Base-by-base conservation (phyloP, 2,113 vertebrate species). In the Lepisosteus osseus region DNA sequence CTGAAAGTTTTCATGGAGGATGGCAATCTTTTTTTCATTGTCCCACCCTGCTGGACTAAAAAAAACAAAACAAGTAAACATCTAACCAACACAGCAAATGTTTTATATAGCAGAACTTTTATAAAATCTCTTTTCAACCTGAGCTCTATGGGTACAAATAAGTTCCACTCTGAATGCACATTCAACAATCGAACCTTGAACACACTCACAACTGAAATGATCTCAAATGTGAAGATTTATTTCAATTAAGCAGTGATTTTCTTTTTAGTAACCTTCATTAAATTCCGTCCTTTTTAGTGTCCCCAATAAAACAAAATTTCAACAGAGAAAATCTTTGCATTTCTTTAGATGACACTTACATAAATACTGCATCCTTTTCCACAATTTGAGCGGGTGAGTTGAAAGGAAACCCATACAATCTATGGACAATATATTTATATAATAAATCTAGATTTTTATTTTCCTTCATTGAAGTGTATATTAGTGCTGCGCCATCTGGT, bases 391-490 rank as follows among this genome's bases (percentile, higher is more conserved):
- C 97, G 71, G 94, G 88, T 80, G 93, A 90, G 66, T 94, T 94
- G 86, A 98, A 98, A 7, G 94, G 95, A 86, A 99, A 99, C 82
- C 95, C 96, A 2, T 99, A 99, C 70, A 99, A 91, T 85, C 95
- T 95, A 88, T 99, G 97, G 78, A 99, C 94, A 74, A 99, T 93
- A 78, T 98, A 99, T 91, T 98, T 99, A 92, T 99, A 99, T 74
- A 98, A 91, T 86, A 98, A 90, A 81, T 99, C 96, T 86, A 96
- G 90, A 89, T 99, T 99, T 90, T 99, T 99, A 86, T 95, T 95
- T 85, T 99, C 97, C 88, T 99, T 99, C 86, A 99, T 94, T 71
- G 97, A 99, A 68, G 97, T 97, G 90, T 99, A 99, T 90, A 99
- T 92, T 86, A 99, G 94, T 72, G 96, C 95, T 55, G 97, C 96